A percentile compares a stretch with the other conserved stretches of the same genome.
phyloP scores from a whole-genome alignment of 2,113 vertebrate genomes.

The Chaenocephalus aceratus region DNA sequence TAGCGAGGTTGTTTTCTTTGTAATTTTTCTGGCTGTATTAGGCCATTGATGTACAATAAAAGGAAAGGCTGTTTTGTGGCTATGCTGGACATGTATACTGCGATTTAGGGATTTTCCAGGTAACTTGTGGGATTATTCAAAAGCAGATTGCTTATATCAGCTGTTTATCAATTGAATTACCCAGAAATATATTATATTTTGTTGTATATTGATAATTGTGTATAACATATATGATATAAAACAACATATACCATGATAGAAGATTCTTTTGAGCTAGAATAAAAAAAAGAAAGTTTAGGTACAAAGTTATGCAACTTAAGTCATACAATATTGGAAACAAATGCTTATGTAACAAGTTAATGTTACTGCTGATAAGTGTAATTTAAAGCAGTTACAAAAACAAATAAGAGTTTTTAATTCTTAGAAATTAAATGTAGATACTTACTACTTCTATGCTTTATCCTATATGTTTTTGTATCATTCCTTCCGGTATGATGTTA shows the following conservation, averaged over 20 bases:
- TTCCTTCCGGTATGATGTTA: not conserved
- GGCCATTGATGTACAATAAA: not conserved
- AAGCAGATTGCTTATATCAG: not conserved
- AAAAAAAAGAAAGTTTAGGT: not conserved
- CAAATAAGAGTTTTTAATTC: not conserved
- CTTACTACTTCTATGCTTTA: not conserved
- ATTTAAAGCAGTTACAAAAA: not conserved
- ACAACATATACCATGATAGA: not conserved
- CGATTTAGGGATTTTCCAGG: not conserved
- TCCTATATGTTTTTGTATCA: not conserved
- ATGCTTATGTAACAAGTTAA: not conserved
- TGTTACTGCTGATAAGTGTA: not conserved
- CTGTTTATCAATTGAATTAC: not conserved
- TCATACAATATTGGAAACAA: not conserved
- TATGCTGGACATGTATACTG: not conserved
- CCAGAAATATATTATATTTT: not conserved
- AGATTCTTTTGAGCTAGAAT: constrained; percentile 1
- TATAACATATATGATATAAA: not conserved
- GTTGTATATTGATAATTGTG: not conserved
- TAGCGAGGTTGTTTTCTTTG: not conserved
- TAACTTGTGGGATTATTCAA: not conserved
- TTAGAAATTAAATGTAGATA: not conserved
- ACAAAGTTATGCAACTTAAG: not conserved
- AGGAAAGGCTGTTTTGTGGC: not conserved
- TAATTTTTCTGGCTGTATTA: not conserved